A percentile compares a stretch with the other conserved stretches of the same genome.
These are phyloP conservation scores for Cherax quadricarinatus DNA, from an alignment of 1,140 invertebrate species.

Conservation along the genomic window DNA sequence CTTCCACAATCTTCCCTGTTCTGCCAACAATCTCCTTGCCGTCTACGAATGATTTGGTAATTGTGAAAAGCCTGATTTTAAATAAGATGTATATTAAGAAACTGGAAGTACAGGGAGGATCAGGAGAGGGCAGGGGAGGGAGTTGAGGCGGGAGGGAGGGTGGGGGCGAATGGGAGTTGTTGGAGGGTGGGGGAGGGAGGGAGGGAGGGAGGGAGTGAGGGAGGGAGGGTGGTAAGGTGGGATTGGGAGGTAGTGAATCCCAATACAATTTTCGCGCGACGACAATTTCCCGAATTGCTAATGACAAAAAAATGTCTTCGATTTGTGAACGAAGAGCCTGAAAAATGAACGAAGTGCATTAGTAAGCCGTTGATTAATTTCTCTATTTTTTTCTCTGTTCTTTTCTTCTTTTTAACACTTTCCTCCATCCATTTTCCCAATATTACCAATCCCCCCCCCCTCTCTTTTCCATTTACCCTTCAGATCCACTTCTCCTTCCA, in stretches of 20 bases:
- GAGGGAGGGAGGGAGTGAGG: neutral
- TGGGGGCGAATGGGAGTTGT: too few species aligned
- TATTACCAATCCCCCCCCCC: too few species aligned
- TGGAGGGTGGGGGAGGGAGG: too few species aligned
- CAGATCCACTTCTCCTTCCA: neutral
- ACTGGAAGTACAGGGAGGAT: neutral
- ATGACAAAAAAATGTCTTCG: neutral
- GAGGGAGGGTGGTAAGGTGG: neutral
- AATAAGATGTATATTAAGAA: too few species aligned
- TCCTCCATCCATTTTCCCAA: too few species aligned
- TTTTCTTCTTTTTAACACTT: neutral
- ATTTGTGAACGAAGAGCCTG: neutral
- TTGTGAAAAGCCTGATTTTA: too few species aligned
- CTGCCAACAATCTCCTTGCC: too few species aligned
- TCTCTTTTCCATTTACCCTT: neutral
- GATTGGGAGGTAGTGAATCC: neutral
- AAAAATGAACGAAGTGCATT: slow-evolving; percentile 14
- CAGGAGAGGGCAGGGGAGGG: neutral
- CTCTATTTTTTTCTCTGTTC: neutral
- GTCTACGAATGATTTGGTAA: too few species aligned
- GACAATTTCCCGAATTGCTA: neutral
- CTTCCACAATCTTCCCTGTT: too few species aligned
- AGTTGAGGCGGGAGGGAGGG: neutral
- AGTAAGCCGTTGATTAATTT: neutral
- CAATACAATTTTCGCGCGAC: neutral